Evolutionary conservation across 1,140 invertebrate genomes (phyloP).

Genomic region (Tetramorium parvispinum): DNA sequence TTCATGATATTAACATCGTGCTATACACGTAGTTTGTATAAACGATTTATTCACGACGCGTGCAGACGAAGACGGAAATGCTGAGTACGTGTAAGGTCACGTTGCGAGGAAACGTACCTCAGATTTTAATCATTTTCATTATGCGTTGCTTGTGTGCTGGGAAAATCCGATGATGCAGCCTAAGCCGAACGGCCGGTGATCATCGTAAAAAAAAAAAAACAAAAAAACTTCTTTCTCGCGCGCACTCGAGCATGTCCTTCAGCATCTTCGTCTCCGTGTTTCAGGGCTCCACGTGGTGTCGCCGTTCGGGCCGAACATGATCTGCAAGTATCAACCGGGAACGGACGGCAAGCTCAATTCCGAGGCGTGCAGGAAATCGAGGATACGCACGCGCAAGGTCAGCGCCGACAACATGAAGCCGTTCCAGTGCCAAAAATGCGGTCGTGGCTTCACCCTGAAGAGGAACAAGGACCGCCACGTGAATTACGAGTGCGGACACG

Average conservation of each 20-base stretch:
- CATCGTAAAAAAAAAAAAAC: conserved; percentile 2
- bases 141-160: conserved; percentile 44
- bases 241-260: conserved; percentile 65
- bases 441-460: conserved; percentile 92
- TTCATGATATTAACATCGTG: background rate
- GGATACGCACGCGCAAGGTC: conserved; percentile 38
- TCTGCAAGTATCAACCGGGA: conserved; percentile 61
- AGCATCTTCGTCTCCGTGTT: conserved; percentile 72
- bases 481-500: conserved; percentile 94
- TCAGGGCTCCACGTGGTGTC: conserved; percentile 60
- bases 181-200: background rate
- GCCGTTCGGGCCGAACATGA: conserved; percentile 59
- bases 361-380: conserved; percentile 44
- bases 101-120: conserved; percentile 35
- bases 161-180: conserved; percentile 31
- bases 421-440: conserved; percentile 91
- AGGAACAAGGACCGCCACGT: conserved; percentile 92
- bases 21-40: background rate
- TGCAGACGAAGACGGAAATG: conserved; percentile 54
- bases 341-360: conserved; percentile 47
- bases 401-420: conserved; percentile 82
- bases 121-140: conserved; percentile 48
- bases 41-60: conserved; percentile 28
- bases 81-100: conserved; percentile 48
- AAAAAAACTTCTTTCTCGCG: conserved; percentile 17